phyloP scores from a whole-genome alignment of 2,797 vertebrate genomes.

The Uromys caudimaculatus region DNA sequence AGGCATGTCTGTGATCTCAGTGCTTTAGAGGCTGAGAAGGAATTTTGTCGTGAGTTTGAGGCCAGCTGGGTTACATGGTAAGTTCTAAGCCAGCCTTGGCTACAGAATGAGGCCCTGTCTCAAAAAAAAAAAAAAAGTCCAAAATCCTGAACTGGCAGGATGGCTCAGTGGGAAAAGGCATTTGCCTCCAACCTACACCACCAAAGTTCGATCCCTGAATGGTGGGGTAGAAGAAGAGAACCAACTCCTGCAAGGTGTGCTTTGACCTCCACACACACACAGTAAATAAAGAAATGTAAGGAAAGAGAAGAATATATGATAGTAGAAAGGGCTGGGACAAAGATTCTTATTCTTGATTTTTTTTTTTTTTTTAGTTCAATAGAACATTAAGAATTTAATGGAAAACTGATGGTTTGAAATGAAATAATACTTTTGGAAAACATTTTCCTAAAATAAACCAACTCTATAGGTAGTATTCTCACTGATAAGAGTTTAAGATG shows the following conservation, averaged over 20 bases:
- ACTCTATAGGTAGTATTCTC: not conserved
- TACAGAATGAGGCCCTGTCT: not conserved
- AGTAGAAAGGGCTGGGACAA: not conserved
- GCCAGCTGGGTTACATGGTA: not conserved
- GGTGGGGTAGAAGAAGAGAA: not conserved
- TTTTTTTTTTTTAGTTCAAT: not conserved
- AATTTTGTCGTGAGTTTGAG: not conserved
- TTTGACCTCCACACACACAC: not conserved
- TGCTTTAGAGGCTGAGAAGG: not conserved
- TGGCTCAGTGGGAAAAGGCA: not conserved
- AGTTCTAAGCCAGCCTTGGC: not conserved
- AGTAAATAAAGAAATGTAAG: not conserved
- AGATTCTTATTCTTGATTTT: constrained; percentile 6
- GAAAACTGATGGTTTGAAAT: not conserved
- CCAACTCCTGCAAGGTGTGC: not conserved
- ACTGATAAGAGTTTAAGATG: constrained; percentile 2
- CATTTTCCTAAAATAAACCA: not conserved
- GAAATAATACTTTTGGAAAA: constrained; percentile 29
- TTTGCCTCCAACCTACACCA: accelerated
- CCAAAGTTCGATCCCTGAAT: not conserved
- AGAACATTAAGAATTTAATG: not conserved
- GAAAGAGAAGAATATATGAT: not conserved
- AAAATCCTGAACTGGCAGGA: not conserved
- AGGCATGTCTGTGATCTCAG: too few relatives aligned
- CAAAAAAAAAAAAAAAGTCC: not conserved